Percentiles rank a stretch among this genome's conserved stretches.
These are phyloP conservation scores for Chloroclystis v-ata DNA, from an alignment of 2,888 invertebrate genomes.

Conservation along the genomic window DNA sequence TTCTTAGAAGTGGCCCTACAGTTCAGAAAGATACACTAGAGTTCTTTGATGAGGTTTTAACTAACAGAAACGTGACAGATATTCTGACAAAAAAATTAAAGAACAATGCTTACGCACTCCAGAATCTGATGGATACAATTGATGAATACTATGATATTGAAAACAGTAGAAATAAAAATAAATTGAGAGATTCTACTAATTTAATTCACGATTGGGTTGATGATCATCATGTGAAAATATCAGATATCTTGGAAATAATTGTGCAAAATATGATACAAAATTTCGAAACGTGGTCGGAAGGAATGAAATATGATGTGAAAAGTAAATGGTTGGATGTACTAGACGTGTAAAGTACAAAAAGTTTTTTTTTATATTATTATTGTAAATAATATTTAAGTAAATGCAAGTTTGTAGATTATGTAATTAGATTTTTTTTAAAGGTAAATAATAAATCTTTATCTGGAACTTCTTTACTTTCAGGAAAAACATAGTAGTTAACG, in stretches of 20 bases:
- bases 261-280: conserved; percentile 43
- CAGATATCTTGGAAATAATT: conserved; percentile 31
- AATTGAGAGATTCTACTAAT: conserved; percentile 35
- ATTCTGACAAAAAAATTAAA: conserved; percentile 32
- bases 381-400: too few relatives aligned
- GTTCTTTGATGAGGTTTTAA: conserved; percentile 46
- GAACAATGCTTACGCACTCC: conserved; percentile 31
- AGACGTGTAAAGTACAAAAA: neutral
- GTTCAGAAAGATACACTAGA: conserved; percentile 46
- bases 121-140: conserved; percentile 35
- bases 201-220: conserved; percentile 30
- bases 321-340: conserved; percentile 39
- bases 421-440: too few relatives aligned
- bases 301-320: conserved; percentile 37
- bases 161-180: conserved; percentile 35
- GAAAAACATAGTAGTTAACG: too few relatives aligned
- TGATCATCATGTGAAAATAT: conserved; percentile 9
- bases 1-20: conserved; percentile 29
- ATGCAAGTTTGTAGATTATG: too few relatives aligned
- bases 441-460: too few relatives aligned
- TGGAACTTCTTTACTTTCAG: too few relatives aligned
- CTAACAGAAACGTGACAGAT: conserved; percentile 34
- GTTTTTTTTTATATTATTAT: neutral
- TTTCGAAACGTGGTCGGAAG: conserved; percentile 41
- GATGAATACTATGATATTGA: conserved; percentile 37